Evolutionary conservation across 2,113 vertebrate genomes (phyloP).

Genomic region (Petaurus breviceps): DNA sequence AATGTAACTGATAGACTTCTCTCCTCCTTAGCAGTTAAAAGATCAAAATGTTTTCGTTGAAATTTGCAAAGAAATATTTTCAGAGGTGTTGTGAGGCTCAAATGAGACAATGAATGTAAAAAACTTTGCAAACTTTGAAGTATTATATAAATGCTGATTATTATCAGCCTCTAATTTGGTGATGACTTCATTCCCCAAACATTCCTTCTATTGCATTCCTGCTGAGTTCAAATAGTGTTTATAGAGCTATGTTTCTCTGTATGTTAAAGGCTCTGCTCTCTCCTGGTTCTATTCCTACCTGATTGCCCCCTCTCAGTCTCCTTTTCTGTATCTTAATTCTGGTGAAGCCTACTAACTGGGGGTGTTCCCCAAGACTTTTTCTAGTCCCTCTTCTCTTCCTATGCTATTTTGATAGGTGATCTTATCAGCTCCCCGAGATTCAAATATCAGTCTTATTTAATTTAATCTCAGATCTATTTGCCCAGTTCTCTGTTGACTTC

Average conservation of each 20-base stretch:
- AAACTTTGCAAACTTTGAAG: background rate
- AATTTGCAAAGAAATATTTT: background rate
- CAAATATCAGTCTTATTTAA: background rate
- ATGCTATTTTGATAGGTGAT: background rate
- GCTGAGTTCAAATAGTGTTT: background rate
- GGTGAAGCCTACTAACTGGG: background rate
- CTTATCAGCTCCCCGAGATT: background rate
- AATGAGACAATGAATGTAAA: background rate
- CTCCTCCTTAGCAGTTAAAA: background rate
- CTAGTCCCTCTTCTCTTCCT: background rate
- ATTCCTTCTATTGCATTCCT: background rate
- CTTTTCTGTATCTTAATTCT: background rate
- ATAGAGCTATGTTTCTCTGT: background rate
- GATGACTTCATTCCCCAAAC: background rate
- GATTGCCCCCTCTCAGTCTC: background rate
- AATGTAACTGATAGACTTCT: background rate
- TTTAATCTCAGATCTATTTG: background rate
- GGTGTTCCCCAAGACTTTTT: background rate
- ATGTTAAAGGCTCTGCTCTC: background rate
- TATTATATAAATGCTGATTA: background rate
- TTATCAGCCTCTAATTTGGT: background rate
- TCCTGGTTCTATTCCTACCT: background rate
- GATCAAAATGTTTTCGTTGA: background rate
- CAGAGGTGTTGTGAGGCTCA: background rate
- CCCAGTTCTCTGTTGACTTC: background rate